Evolutionary conservation across 2,113 vertebrate species (phyloP), one percentile per base, ranked within the genome.

Genomic region (Megaleporinus macrocephalus): DNA sequence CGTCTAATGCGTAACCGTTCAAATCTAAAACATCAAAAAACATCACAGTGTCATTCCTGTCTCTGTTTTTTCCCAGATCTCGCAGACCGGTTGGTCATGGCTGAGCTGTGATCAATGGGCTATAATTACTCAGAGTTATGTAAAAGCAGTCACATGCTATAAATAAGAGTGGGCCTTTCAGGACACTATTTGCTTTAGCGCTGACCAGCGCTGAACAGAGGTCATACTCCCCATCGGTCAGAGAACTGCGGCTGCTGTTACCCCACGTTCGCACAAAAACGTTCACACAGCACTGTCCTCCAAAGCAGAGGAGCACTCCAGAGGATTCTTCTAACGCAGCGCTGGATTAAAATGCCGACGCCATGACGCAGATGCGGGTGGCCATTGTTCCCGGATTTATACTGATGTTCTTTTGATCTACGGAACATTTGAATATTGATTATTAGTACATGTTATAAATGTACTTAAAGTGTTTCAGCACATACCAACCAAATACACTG

Each of bases 121-220:
- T 92, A 91, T 93, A 91, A 89, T 83, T 84, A 76, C 83, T 66
- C 47, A 78, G 24, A 68, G 70, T 90, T 90, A 92, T 82, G 84
- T 91, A 88, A 92, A 87, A 75, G n/a, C 85, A 89, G 89, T 89
- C 90, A 89, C 80, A 73, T 70, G 85, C 91, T 91, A 92, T 91
- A 92, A 92, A 90, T 92, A 92, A 27, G 69, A 82, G 68, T 73
- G 41, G 84, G 90, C 87, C 87, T 88, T 89, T 88, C 86, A 88
- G 86, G 89, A 88, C 83, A 79, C 73, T 88, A 87, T 89, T 91
- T 91, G 89, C 85, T 92, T 88, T 86, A 86, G 88, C 79, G 33
- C 81, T 57, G 86, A 88, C 83, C 87, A 83, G 80, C 71, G 84
- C 84, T 88, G 73, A 59, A 1, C 44, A 24, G 68, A 70, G 77